Percentiles rank a stretch among this genome's conserved stretches.
These are phyloP conservation scores for Ptilodon capucinus DNA, from an alignment of 2,888 invertebrate species.

Conservation along the genomic window DNA sequence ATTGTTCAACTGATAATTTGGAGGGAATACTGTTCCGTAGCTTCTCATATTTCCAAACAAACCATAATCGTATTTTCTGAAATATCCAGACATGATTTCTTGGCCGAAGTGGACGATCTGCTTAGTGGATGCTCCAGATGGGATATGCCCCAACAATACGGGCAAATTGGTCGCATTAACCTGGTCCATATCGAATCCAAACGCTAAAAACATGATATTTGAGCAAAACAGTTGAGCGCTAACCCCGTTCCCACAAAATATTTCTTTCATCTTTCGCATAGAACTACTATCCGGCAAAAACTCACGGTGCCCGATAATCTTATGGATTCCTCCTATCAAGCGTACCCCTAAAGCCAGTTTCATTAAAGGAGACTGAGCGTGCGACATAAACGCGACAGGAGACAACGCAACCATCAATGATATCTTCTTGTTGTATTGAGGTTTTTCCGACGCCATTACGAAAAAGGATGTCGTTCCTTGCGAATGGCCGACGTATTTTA, in stretches of 20 bases:
- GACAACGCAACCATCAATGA: conserved; percentile 80
- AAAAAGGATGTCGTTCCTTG: conserved; percentile 85
- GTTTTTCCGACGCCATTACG: conserved; percentile 77
- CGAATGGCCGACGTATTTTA: conserved; percentile 88
- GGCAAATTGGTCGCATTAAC: conserved; percentile 83
- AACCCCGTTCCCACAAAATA: conserved; percentile 68
- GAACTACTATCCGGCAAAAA: conserved; percentile 84
- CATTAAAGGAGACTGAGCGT: conserved; percentile 58
- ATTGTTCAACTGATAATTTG: conserved; percentile 50
- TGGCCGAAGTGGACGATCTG: conserved; percentile 82
- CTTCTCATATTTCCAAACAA: conserved; percentile 40
- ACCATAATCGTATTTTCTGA: conserved; percentile 60
- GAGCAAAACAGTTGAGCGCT: conserved; percentile 80
- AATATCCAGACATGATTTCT: conserved; percentile 53
- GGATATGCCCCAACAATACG: conserved; percentile 76
- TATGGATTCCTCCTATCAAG: conserved; percentile 40
- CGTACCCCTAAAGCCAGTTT: conserved; percentile 49
- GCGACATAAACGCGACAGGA: conserved; percentile 80
- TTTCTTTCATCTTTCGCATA: conserved; percentile 62
- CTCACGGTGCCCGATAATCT: conserved; percentile 81
- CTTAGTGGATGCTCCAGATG: conserved; percentile 79
- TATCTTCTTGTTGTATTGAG: conserved; percentile 82
- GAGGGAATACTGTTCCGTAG: conserved; percentile 53
- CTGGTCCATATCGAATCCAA: conserved; percentile 81
- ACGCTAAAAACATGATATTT: conserved; percentile 81